A percentile compares a stretch with the other conserved stretches of the same genome.
These are phyloP conservation scores for Lates japonicus DNA, from an alignment of 2,797 vertebrate genomes.

Conservation along the genomic window DNA sequence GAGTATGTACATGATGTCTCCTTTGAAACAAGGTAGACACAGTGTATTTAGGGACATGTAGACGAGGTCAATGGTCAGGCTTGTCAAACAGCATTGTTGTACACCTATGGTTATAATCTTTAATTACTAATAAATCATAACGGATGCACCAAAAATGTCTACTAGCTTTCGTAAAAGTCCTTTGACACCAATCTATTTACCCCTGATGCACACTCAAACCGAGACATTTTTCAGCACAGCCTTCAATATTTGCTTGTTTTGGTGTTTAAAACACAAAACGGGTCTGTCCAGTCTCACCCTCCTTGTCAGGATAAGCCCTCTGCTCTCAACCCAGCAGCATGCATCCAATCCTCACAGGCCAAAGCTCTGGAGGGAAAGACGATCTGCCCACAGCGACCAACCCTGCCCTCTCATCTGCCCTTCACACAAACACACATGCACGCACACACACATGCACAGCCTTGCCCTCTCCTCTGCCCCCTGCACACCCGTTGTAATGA, in stretches of 20 bases:
- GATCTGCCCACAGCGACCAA: constrained; percentile 81
- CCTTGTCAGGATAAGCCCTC: constrained; percentile 46
- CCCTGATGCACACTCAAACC: not conserved
- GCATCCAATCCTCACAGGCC: constrained; percentile 67
- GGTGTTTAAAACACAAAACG: constrained; percentile 46
- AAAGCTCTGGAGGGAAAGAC: constrained; percentile 83
- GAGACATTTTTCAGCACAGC: not conserved
- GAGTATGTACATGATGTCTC: not conserved
- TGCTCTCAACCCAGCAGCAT: constrained; percentile 41
- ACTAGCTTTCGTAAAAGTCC: not conserved
- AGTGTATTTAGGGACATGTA: constrained; percentile 14
- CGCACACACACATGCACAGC: constrained; percentile 56
- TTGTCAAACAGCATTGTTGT: constrained; percentile 2
- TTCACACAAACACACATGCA: constrained; percentile 74
- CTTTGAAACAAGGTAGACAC: not conserved
- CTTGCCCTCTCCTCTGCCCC: constrained; percentile 79
- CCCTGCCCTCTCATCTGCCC: constrained; percentile 82
- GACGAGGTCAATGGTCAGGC: not conserved
- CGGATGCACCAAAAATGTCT: not conserved
- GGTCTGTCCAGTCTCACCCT: constrained; percentile 33
- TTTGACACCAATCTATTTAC: not conserved
- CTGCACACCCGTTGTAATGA: constrained; percentile 79
- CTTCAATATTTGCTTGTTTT: constrained; percentile 19
- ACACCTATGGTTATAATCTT: not conserved
- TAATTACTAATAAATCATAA: constrained; percentile 4